Base-by-base conservation (phyloP, 1,140 invertebrate species). In the Euura saliciscinereae region DNA sequence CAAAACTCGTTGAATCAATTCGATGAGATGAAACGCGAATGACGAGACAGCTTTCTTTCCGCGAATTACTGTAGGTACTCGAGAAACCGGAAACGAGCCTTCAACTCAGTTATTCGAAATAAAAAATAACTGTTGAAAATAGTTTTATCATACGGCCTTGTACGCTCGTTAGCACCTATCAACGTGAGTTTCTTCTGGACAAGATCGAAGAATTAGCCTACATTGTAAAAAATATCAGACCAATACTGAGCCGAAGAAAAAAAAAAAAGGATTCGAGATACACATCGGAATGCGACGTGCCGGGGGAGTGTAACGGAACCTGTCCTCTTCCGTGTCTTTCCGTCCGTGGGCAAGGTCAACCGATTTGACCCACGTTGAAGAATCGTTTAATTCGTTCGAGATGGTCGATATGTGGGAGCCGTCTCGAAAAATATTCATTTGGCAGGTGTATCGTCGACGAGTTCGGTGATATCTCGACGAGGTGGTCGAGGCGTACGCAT, bases 271-370 rank as follows among this genome's bases (percentile, higher is more conserved):
- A 75, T 70, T 71, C 71, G 73, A 76, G 79, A 73, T 69, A 13
- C 45, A 10, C 74, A 64, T 71, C 68, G 75, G 75, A 75, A 76
- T 76, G 73, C 65, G 71, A 65, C 65, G 66, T 45, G 66, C 45
- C 76, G 70, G 66, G 73, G 80, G 78, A 67, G 68, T 78, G 74
- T 80, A 81, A 82, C 77, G 77, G 78, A 80, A 82, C 79, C 74
- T 79, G 79, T 82, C 80, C 74, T 77, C 64, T 43, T 64, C 70
- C 59, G 69, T n/a, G 51, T 72, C 71, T 66, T 66, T 73, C 69
- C 67, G 59, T 68, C 45, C 71, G 45, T 74, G 65, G 43, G 69
- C 76, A 80, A 80, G 74, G 76, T 78, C 76, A 71, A 77, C 67
- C 44, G 72, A 77, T 73, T 64, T 51, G 71, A 67, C 64, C 59